Evolutionary conservation across 2,888 invertebrate species (phyloP), one percentile per base, ranked within the genome.

Genomic region (Cheilosia vernalis): DNA sequence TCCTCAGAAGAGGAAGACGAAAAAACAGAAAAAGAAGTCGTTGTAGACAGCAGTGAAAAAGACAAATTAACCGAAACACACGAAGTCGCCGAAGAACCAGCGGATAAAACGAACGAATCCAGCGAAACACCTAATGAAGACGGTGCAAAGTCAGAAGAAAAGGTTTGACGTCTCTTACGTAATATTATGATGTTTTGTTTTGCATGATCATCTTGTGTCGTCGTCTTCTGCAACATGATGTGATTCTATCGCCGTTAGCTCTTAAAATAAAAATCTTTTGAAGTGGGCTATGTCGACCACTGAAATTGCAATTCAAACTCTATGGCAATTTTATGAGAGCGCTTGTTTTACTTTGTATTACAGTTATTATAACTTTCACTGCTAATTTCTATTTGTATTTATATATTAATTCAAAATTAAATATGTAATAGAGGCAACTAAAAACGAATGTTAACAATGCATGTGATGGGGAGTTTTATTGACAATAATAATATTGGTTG

Each of bases 151-250:
- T n/a, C 61, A 44, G 53, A 69, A 30, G 44, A 77, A 27, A 58
- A 78, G 81, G 82, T 86, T 81, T 77, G 86, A 63, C 70, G 51
- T 60, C 51, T 37, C 40, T 37, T 33, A 6, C n/a, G 13, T 56
- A 51, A 10, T 21, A 64, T 64, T 64, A 9, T 64, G 5, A 27
- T 10, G n/a, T 61, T 60, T 60, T 61, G 19, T 47, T 24, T 21
- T 51, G 69, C 60, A 78, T 78, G 76, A 19, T 27, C 17, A 47
- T 15, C 9, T 55, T 24, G 66, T 70, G 63, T 58, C 73, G 63
- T 56, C 72, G 72, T 67, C 27, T 66, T 55, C 24, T 72, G 40
- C 17, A 66, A 24, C 24, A 27, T 13, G 19, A 30, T 60, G 49
- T 40, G 17, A 49, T 58, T 47, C 51, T 42, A 15, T 61, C 21